These are phyloP conservation scores for Chaetops frenatus DNA, from an alignment of 2,113 vertebrate species.

Conservation along the genomic window DNA sequence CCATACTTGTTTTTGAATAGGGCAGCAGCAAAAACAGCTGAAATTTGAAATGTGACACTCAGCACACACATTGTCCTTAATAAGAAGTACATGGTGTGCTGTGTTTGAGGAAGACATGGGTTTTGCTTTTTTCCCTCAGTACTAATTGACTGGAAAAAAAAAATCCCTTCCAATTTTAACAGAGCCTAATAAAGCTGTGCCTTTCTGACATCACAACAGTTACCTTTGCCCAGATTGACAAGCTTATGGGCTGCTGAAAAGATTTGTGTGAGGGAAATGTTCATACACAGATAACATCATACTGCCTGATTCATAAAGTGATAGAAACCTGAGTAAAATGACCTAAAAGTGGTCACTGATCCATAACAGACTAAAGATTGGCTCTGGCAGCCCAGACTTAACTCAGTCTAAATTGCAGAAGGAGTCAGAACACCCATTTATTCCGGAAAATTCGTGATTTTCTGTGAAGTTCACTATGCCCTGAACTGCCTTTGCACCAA, in stretches of 20 bases:
- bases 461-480: neutral
- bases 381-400: neutral
- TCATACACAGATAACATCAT: neutral
- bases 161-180: neutral
- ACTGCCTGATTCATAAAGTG: neutral
- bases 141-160: neutral
- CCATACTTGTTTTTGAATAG: slow-evolving; percentile 36
- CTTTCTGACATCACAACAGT: neutral
- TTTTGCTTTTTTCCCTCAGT: neutral
- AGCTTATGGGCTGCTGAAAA: neutral
- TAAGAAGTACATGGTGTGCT: slow-evolving; percentile 35
- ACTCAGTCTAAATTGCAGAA: neutral
- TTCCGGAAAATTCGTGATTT: neutral
- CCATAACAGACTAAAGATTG: neutral
- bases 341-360: neutral
- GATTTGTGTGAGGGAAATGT: neutral
- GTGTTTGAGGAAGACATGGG: neutral
- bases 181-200: neutral
- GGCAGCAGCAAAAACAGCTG: slow-evolving; percentile 23
- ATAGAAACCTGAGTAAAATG: neutral
- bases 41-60: slow-evolving; percentile 49
- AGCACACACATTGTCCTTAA: neutral
- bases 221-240: neutral
- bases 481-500: neutral
- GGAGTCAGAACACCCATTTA: neutral